Base-by-base conservation (phyloP, 2,797 vertebrate species). In the Pseudomugil gertrudae region DNA sequence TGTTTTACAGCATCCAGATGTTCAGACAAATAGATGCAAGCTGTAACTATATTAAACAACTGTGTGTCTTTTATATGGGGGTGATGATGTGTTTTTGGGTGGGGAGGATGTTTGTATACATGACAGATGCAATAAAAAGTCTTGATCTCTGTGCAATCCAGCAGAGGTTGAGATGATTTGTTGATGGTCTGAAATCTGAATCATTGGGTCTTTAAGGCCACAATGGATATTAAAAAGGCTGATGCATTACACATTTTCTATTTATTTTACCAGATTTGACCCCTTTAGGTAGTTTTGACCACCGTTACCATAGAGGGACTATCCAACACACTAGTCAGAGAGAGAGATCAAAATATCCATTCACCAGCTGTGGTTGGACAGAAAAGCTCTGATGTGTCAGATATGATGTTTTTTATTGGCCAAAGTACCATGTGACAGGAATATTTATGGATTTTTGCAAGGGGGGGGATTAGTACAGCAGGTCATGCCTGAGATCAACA, bases 261-360 rank as follows among this genome's bases (percentile, higher is more conserved):
- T 33, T 21, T 23, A 57, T 63, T 53, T 66, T 26, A 19, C 57
- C 19, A 19, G 45, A 64, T 50, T 26, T 8, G 40, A 56, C 9
- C 13, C 29, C 32, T 29, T 32, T 57, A 36, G 7, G 35, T 10
- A 23, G 3, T 11, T 63, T 69, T 36, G 5, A 66, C 57, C 57
- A 2, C 14, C 26, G 1, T 27, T 51, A 24, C 11, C 23, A 26
- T 51, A 17, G 32, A 14, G 19, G 30, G 32, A 64, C 51, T 60
- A 15, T n/a, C 19, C 57, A 9, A 24, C 8, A 27, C 23, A 52
- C 11, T 52, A 67, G 52, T 75, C 52, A 56, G 58, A 63, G 5
- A 23, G 58, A 53, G 4, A 53, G 50, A 51, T 67, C 26, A 61
- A 68, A 59, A 62, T 60, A 36, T 5, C 60, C 3, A 53, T 57